phyloP scores from a whole-genome alignment of 2,797 vertebrate species.

The Ispidina lecontei region DNA sequence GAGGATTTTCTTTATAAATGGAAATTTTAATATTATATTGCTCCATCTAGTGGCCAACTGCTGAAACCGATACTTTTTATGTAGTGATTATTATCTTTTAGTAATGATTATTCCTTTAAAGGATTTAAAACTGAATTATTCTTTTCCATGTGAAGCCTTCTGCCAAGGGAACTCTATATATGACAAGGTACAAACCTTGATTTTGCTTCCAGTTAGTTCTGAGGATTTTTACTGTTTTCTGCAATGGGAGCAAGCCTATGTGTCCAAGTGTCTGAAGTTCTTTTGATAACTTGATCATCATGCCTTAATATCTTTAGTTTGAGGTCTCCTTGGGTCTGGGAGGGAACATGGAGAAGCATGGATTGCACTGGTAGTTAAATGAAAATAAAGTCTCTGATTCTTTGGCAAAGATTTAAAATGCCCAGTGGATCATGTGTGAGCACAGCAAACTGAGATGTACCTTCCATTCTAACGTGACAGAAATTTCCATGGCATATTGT shows the following conservation, averaged over 20 bases:
- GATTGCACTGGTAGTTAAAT: neutral
- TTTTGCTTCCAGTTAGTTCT: slow-evolving; percentile 12
- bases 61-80: slow-evolving; percentile 15
- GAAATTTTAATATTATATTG: slow-evolving; percentile 65
- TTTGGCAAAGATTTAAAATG: neutral
- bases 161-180: neutral
- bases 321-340: neutral
- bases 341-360: neutral
- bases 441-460: neutral
- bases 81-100: neutral
- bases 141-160: neutral
- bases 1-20: neutral
- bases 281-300: neutral
- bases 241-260: neutral
- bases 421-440: neutral
- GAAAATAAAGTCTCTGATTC: neutral
- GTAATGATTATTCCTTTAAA: neutral
- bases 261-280: neutral
- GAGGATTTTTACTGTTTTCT: neutral
- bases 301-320: neutral
- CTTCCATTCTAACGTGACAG: rapidly evolving
- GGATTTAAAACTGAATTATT: neutral
- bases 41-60: slow-evolving; percentile 73
- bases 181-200: neutral
- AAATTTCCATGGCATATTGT: neutral